Evolutionary conservation across 2,797 vertebrate genomes (phyloP).

Genomic region (Sebastes taczanowskii): DNA sequence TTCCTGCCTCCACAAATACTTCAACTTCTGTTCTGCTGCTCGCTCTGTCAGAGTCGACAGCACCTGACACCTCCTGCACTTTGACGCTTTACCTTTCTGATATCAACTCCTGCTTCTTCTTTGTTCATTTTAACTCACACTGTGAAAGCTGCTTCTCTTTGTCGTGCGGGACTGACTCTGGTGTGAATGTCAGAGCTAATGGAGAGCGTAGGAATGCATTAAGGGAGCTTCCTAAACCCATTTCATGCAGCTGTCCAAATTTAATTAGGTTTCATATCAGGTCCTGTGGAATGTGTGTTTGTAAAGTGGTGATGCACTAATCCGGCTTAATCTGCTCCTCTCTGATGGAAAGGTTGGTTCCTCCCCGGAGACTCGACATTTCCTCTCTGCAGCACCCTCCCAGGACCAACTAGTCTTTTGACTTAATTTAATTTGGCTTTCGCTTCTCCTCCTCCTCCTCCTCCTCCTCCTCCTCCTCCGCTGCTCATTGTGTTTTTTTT

Average conservation of each 20-base stretch:
- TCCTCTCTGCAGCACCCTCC: conserved; percentile 14
- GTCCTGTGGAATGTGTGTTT: conserved; percentile 28
- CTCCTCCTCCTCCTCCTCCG: too few species aligned
- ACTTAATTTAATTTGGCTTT: conserved; percentile 40
- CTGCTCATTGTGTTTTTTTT: fast-evolving
- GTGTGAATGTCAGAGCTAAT: conserved; percentile 20
- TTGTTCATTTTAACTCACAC: neutral
- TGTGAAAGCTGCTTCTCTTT: neutral
- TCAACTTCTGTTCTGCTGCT: neutral
- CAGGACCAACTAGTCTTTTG: conserved; percentile 25
- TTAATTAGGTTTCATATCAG: conserved; percentile 53
- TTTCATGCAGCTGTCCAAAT: conserved; percentile 47
- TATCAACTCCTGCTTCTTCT: neutral
- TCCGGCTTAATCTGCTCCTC: conserved; percentile 40
- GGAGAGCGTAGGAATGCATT: neutral
- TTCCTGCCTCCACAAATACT: conserved; percentile 30
- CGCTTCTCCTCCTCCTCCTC: neutral
- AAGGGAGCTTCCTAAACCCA: conserved; percentile 13
- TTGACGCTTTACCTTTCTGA: neutral
- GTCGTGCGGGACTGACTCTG: neutral
- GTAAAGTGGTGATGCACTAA: conserved; percentile 27
- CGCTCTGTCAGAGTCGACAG: neutral
- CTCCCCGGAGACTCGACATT: conserved; percentile 4
- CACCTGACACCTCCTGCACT: neutral
- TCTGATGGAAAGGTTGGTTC: conserved; percentile 39